Evolutionary conservation across 2,113 vertebrate species (phyloP).

Genomic region (Xyrauchen texanus): DNA sequence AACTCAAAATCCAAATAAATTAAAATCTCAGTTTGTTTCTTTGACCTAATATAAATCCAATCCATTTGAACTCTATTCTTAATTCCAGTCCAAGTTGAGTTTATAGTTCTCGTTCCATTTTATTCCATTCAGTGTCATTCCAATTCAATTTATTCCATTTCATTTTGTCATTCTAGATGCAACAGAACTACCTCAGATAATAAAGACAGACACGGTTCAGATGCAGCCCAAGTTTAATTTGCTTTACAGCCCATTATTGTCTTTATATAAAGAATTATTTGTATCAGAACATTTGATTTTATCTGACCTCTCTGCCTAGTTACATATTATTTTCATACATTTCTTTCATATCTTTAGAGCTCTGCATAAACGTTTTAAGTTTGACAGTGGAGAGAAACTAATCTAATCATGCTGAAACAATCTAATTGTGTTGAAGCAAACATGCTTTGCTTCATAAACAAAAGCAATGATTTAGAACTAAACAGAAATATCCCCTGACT

Average conservation of each 20-base stretch:
- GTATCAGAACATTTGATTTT: not conserved
- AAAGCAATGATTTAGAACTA: constrained; percentile 7
- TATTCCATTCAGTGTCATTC: not conserved
- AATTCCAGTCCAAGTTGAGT: not conserved
- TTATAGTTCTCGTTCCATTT: not conserved
- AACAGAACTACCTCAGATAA: not conserved
- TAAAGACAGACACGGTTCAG: not conserved
- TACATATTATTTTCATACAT: not conserved
- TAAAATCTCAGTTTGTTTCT: not conserved
- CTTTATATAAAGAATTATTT: not conserved
- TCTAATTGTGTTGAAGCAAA: constrained; percentile 20
- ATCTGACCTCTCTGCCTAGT: not conserved
- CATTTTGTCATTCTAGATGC: not conserved
- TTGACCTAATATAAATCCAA: not conserved
- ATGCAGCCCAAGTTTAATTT: not conserved
- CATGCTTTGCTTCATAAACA: constrained; percentile 24
- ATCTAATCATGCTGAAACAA: constrained; percentile 19
- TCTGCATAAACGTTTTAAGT: not conserved
- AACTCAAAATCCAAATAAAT: too few relatives aligned
- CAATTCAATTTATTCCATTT: not conserved
- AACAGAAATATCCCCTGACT: not conserved
- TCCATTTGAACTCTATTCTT: not conserved
- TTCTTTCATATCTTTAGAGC: not conserved
- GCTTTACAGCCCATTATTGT: constrained; percentile 1
- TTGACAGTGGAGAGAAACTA: not conserved